phyloP scores from a whole-genome alignment of 2,113 vertebrate species.

The Brachyhypopomus gauderio region DNA sequence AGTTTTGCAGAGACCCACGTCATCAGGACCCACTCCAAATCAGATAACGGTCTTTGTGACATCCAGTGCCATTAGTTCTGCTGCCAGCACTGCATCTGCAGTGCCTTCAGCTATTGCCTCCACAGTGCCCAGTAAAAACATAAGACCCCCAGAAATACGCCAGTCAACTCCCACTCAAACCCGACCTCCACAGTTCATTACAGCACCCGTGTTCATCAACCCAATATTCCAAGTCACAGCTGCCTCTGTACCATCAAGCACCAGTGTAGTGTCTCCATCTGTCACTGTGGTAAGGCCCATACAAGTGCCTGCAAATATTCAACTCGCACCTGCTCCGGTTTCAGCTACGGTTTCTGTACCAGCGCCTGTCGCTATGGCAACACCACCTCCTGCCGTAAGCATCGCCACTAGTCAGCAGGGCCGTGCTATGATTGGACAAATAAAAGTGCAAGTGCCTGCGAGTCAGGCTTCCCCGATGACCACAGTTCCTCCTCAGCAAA shows the following conservation, averaged over 20 bases:
- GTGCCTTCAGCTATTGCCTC: conserved; percentile 82
- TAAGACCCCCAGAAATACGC: conserved; percentile 80
- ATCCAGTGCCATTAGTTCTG: conserved; percentile 87
- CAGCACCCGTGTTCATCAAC: conserved; percentile 89
- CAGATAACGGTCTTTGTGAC: conserved; percentile 97
- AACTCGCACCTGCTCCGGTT: conserved; percentile 78
- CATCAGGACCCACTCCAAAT: conserved; percentile 81
- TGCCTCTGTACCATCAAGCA: conserved; percentile 65
- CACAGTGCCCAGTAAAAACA: conserved; percentile 86
- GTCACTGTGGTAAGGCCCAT: conserved; percentile 87
- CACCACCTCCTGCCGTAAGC: conserved; percentile 63
- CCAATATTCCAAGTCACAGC: conserved; percentile 87
- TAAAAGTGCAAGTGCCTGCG: conserved; percentile 74
- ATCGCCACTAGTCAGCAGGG: conserved; percentile 73
- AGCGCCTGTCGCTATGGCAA: conserved; percentile 64
- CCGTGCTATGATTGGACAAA: conserved; percentile 76
- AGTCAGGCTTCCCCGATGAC: conserved; percentile 68
- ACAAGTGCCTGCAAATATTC: conserved; percentile 88
- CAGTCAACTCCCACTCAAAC: conserved; percentile 70
- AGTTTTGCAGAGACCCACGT: conserved; percentile 83
- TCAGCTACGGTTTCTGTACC: conserved; percentile 53
- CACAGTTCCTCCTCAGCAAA: conserved; percentile 60
- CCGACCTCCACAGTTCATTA: conserved; percentile 85
- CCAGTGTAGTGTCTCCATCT: conserved; percentile 86
- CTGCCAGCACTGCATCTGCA: conserved; percentile 82